These are phyloP conservation scores for Hermodice carunculata DNA, from an alignment of 2,888 invertebrate genomes.

Conservation along the genomic window DNA sequence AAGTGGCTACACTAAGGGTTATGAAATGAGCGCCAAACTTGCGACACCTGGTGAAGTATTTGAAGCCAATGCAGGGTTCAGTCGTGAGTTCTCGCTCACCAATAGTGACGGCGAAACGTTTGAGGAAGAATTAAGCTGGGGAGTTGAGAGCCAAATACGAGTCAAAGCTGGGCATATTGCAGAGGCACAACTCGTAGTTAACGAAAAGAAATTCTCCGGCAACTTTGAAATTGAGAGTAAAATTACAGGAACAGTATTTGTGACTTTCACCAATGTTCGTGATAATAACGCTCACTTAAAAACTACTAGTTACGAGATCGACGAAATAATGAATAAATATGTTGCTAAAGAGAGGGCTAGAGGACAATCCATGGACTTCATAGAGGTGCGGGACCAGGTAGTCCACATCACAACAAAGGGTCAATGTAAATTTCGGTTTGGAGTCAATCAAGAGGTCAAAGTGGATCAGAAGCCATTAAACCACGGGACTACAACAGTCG, in stretches of 20 bases:
- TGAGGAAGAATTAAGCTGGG: constrained; percentile 65
- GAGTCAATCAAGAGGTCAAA: constrained; percentile 44
- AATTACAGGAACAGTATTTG: constrained; percentile 38
- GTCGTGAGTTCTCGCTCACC: constrained; percentile 66
- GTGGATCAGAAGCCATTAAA: constrained; percentile 29
- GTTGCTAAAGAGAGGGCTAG: constrained; percentile 26
- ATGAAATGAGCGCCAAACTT: constrained; percentile 65
- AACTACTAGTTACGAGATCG: constrained; percentile 37
- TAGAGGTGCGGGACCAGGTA: constrained; percentile 18
- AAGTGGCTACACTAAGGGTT: constrained; percentile 54
- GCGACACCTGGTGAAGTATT: constrained; percentile 68
- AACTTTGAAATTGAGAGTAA: constrained; percentile 53
- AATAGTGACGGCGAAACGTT: constrained; percentile 64
- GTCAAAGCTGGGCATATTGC: constrained; percentile 53
- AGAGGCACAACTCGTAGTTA: constrained; percentile 65
- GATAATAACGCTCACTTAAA: constrained; percentile 43
- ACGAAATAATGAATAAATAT: constrained; percentile 29
- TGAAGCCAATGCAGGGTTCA: constrained; percentile 68
- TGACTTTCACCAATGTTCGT: constrained; percentile 40
- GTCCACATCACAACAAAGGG: constrained; percentile 36
- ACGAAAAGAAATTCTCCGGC: constrained; percentile 58
- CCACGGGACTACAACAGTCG: too few relatives aligned
- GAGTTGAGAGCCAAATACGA: constrained; percentile 64
- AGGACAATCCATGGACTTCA: constrained; percentile 15
- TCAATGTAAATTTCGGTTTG: constrained; percentile 41